phyloP scores from a whole-genome alignment of 2,797 vertebrate species.

The Alosa sapidissima region DNA sequence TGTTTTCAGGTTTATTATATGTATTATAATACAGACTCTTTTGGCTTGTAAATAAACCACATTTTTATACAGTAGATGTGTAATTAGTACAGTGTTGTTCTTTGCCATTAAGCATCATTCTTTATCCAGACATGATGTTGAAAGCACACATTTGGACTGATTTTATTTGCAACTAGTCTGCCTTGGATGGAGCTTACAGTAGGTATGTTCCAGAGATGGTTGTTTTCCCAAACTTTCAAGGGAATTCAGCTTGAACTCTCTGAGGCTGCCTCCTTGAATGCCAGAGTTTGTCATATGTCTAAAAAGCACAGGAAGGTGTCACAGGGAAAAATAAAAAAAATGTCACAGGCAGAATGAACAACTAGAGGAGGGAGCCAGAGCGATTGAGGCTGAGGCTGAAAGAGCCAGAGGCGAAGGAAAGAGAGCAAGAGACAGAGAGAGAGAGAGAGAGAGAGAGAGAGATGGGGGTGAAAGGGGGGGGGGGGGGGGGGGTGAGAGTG shows the following conservation, averaged over 20 bases:
- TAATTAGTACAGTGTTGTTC: not conserved
- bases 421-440: not conserved
- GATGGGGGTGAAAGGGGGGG: not conserved
- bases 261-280: slow-evolving; percentile 43
- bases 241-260: not conserved
- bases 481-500: not conserved
- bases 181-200: not conserved
- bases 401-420: not conserved
- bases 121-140: not conserved
- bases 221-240: not conserved
- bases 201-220: not conserved
- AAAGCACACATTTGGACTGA: not conserved
- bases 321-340: slow-evolving; percentile 10
- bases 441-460: not conserved
- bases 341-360: not conserved
- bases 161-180: not conserved
- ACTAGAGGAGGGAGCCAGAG: not conserved
- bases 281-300: slow-evolving; percentile 54
- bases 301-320: slow-evolving; percentile 53
- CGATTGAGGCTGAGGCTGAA: not conserved
- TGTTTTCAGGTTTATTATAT: not conserved
- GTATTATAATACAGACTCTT: not conserved
- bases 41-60: not conserved
- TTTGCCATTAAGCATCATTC: not conserved
- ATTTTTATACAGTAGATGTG: not conserved